Evolutionary conservation across 2,113 vertebrate species (phyloP).

Genomic region (Prietella phreatophila): DNA sequence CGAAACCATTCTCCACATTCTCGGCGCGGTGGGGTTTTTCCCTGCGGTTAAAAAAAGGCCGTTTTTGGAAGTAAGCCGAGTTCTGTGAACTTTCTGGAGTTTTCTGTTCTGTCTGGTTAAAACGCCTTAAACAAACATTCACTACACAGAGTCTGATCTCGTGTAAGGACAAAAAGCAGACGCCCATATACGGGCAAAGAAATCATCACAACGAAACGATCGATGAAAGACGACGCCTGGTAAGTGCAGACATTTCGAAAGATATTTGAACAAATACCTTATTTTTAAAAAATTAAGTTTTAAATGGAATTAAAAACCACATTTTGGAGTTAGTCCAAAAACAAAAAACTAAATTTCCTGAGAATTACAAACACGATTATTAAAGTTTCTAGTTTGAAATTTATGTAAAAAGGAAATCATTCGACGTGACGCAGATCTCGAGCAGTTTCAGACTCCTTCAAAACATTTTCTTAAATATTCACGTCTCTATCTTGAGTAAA

Average conservation of each 20-base stretch:
- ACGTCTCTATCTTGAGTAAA: neutral
- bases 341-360: neutral
- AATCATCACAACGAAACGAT: neutral
- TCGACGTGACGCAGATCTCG: neutral
- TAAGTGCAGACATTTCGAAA: neutral
- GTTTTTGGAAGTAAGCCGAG: neutral
- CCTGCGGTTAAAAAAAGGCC: too few species aligned
- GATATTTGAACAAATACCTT: neutral
- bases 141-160: neutral
- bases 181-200: neutral
- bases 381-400: neutral
- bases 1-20: neutral
- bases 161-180: neutral
- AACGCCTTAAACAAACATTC: neutral
- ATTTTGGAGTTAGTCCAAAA: neutral
- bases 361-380: too few species aligned
- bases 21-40: neutral
- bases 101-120: neutral
- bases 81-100: neutral
- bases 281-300: neutral
- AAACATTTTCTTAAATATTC: neutral
- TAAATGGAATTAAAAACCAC: neutral
- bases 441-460: neutral
- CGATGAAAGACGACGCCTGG: neutral
- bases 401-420: neutral